Evolutionary conservation across 2,797 vertebrate genomes (phyloP), one percentile per base, ranked within the genome.

Genomic region (Cossypha heuglini): DNA sequence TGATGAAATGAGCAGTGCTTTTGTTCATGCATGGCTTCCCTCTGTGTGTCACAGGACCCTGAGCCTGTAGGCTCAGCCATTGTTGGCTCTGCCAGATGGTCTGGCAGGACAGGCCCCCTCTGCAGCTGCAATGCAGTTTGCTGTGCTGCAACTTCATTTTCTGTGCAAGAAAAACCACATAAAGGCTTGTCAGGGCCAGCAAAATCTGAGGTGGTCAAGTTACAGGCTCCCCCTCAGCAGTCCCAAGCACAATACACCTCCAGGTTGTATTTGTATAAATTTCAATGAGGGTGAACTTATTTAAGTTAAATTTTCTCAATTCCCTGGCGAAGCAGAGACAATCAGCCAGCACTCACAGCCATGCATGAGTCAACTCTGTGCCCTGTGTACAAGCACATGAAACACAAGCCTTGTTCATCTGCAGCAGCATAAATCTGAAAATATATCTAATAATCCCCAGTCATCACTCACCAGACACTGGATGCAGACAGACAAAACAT

Each of bases 271-370:
- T 7, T 62, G 21, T 46, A 24, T n/a, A 26, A 14, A 51, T 59
- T 61, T 31, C 79, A 61, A 0, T 6, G 33, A 0, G 13, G n/a
- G 17, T 46, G 68, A 71, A 18, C 2, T 64, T 25, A 9, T 0
- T 0, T 25, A 51, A 64, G 51, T 9, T 31, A 54, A 16, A 31
- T 74, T 63, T 61, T 20, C 66, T 38, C 69, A 48, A 4, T 74
- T 57, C 54, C 52, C 52, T 77, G 15, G 35, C 0, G 1, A 66
- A 73, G 62, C 40, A 68, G 66, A 86, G 10, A 58, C 15, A 66
- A 59, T 31, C n/a, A 62, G 37, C 22, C 82, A 88, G 54, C 35
- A 22, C 69, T 38, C 43, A 13, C 1, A 5, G 66, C 51, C 29
- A 2, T 1, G 18, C 73, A 54, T 0, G 2, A 28, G 26, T 8